Percentiles rank a stretch among this genome's conserved stretches.
Evolutionary conservation across 1,140 invertebrate genomes (phyloP).

Genomic region (Sminthurides bifidus): DNA sequence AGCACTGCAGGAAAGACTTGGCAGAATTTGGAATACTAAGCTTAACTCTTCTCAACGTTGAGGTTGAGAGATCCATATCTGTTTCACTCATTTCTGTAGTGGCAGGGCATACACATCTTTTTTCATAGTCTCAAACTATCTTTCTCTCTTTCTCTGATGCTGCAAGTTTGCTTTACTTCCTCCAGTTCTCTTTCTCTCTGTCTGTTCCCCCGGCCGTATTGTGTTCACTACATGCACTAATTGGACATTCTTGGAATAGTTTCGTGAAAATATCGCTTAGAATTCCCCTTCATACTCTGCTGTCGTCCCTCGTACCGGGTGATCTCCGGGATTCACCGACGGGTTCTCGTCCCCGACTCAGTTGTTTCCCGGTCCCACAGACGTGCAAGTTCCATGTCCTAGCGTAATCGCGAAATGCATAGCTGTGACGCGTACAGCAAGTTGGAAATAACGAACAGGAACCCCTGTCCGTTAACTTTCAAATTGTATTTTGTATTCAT

Average conservation of each 20-base stretch:
- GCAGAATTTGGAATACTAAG: too few species aligned
- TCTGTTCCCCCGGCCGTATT: conserved; percentile 9
- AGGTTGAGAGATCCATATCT: conserved; percentile 25
- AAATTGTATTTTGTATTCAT: too few species aligned
- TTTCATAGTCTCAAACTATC: conserved; percentile 12
- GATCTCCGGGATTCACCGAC: conserved; percentile 29
- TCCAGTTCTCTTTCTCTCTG: conserved; percentile 21
- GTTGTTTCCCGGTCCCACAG: too few species aligned
- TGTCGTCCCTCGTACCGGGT: conserved; percentile 30
- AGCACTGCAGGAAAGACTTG: too few species aligned
- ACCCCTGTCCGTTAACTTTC: too few species aligned
- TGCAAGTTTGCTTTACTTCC: too few species aligned
- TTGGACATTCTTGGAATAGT: conserved; percentile 33
- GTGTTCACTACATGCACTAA: conserved; percentile 30
- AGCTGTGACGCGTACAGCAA: too few species aligned
- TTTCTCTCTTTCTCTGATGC: conserved; percentile 13
- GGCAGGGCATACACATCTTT: conserved; percentile 16
- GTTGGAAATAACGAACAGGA: too few species aligned
- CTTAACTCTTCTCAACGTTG: conserved; percentile 13
- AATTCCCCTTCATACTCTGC: conserved; percentile 25
- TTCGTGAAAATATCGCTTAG: conserved; percentile 26
- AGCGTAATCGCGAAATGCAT: too few species aligned
- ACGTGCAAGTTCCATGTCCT: too few species aligned
- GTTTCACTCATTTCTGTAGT: conserved; percentile 25
- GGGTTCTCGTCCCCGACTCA: conserved; percentile 15